Evolutionary conservation across 1,140 invertebrate species (phyloP).

Genomic region (Pantala flavescens): DNA sequence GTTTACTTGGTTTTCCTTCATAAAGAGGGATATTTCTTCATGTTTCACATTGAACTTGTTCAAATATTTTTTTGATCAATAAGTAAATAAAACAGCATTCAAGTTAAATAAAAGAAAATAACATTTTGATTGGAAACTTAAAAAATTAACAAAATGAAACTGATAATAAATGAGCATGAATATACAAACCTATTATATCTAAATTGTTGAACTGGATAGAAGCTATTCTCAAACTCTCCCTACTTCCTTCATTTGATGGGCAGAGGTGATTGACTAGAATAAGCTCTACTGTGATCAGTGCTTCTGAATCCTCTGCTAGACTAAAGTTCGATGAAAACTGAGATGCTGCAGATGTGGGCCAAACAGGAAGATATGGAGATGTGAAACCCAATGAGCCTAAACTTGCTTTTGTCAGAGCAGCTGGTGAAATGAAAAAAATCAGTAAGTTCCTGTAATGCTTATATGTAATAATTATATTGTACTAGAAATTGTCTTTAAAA

Average conservation of each 20-base stretch:
- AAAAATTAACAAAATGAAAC: neutral
- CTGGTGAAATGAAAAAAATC: neutral
- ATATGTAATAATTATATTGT: no score
- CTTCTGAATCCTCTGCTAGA: conserved; percentile 51
- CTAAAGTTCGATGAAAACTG: neutral
- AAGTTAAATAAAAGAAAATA: no score
- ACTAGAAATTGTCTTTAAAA: no score
- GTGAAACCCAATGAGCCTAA: conserved; percentile 21
- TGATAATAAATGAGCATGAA: conserved; percentile 15
- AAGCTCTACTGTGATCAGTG: conserved; percentile 75
- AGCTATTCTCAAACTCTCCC: conserved; percentile 60
- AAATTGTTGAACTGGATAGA: conserved; percentile 89
- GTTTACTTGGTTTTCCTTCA: no score
- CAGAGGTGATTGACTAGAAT: conserved; percentile 52
- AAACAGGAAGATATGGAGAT: conserved; percentile 23
- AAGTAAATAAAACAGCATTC: no score
- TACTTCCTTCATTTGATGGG: conserved; percentile 30
- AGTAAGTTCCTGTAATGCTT: neutral
- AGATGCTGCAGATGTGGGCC: conserved; percentile 25
- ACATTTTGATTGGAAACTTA: no score
- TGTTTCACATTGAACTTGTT: no score
- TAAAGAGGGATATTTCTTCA: no score
- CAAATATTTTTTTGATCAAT: no score
- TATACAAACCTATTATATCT: conserved; percentile 70
- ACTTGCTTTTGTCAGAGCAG: neutral